These are phyloP conservation scores for Oscheius sp. DNA, from an alignment of 2,888 invertebrate species.

Conservation along the genomic window DNA sequence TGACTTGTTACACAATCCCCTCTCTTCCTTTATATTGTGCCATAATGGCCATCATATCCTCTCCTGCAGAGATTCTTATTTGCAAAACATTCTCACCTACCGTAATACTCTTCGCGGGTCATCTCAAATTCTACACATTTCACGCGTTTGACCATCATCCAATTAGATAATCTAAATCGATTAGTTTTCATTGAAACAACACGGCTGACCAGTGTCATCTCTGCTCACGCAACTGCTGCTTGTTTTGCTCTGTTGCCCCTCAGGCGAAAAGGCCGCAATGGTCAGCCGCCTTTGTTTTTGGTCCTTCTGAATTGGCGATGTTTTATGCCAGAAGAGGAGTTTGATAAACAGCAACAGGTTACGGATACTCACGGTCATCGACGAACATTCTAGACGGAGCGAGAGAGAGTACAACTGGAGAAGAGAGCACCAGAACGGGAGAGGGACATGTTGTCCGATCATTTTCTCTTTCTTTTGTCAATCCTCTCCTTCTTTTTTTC, in stretches of 20 bases:
- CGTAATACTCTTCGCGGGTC: too few relatives aligned
- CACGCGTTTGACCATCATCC: too few relatives aligned
- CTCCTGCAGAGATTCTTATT: too few relatives aligned
- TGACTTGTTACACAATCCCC: too few relatives aligned
- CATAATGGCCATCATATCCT: too few relatives aligned
- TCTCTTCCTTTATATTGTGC: too few relatives aligned
- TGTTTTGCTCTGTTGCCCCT: not conserved
- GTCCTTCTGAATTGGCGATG: not conserved
- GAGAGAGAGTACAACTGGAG: not conserved
- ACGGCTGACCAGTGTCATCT: not conserved
- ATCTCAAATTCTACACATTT: too few relatives aligned
- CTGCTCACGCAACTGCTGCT: slow-evolving; percentile 1
- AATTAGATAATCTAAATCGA: too few relatives aligned
- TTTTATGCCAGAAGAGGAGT: not conserved
- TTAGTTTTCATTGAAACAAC: too few relatives aligned
- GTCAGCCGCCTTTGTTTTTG: slow-evolving; percentile 5
- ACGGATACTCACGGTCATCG: slow-evolving; percentile 21
- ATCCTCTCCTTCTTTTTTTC: not conserved
- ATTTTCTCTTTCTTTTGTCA: slow-evolving; percentile 13
- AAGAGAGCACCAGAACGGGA: slow-evolving; percentile 4
- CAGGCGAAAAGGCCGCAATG: slow-evolving; percentile 9
- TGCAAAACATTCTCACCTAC: too few relatives aligned
- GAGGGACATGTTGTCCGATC: slow-evolving; percentile 8
- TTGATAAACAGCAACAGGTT: not conserved
- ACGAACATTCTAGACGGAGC: slow-evolving; percentile 15